Percentiles rank a stretch among this genome's conserved stretches.
phyloP scores from a whole-genome alignment of 2,797 vertebrate species.

The Paratrypauchen microcephalus region DNA sequence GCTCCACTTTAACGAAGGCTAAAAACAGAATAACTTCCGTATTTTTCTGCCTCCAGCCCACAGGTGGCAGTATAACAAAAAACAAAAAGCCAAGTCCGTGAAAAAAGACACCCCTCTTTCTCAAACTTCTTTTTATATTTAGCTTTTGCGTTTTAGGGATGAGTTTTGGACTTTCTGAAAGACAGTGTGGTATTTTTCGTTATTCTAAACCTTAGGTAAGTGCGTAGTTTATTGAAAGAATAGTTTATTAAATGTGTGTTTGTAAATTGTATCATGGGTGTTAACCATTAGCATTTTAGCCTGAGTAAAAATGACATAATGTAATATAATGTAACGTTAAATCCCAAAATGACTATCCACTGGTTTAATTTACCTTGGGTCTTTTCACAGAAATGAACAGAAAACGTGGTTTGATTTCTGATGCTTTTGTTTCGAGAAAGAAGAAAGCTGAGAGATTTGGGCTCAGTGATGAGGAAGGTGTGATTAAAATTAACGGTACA shows the following conservation, averaged over 20 bases:
- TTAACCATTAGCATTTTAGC: constrained; percentile 1
- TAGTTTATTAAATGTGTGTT: too few species aligned
- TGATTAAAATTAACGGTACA: neutral
- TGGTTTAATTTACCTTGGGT: neutral
- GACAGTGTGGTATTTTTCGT: neutral
- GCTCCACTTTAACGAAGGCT: constrained; percentile 6
- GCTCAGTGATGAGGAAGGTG: constrained; percentile 48
- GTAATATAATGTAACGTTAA: neutral
- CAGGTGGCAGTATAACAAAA: neutral
- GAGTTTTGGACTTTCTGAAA: neutral
- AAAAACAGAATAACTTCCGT: constrained; percentile 36
- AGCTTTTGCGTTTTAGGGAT: too few species aligned
- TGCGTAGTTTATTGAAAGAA: accelerated
- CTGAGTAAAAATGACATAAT: neutral
- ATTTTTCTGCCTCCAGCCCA: constrained; percentile 10
- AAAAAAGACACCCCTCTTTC: neutral
- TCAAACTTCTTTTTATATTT: neutral
- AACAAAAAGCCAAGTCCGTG: neutral
- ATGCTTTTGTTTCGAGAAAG: constrained; percentile 72
- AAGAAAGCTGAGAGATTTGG: constrained; percentile 61
- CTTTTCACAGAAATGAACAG: constrained; percentile 72
- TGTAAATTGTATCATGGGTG: neutral
- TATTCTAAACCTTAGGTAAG: constrained; percentile 23
- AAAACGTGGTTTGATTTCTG: constrained; percentile 75
- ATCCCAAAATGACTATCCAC: neutral